These are phyloP conservation scores for Onychostoma macrolepis DNA, from an alignment of 2,113 vertebrate genomes.

Conservation along the genomic window DNA sequence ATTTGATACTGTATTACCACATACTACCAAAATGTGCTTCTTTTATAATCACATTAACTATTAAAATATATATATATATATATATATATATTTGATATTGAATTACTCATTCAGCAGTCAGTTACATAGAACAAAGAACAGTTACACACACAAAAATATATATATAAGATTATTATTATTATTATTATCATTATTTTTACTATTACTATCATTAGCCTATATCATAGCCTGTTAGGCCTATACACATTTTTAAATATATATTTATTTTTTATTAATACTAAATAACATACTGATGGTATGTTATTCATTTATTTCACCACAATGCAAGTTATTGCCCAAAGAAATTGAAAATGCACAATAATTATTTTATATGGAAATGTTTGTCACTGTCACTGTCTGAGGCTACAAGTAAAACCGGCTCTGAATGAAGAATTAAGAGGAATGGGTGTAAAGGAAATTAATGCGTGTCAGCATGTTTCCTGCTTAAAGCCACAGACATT, in stretches of 20 bases:
- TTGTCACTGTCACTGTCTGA: background rate
- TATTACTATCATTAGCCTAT: too few species aligned
- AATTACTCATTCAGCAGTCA: too few species aligned
- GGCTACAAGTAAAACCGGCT: background rate
- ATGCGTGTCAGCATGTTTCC: background rate
- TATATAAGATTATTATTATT: too few species aligned
- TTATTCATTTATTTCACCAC: background rate
- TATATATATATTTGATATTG: too few species aligned
- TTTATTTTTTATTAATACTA: background rate
- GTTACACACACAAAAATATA: too few species aligned
- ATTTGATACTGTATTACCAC: background rate
- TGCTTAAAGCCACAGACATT: background rate
- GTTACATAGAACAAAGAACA: too few species aligned
- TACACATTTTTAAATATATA: too few species aligned
- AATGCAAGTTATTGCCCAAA: background rate
- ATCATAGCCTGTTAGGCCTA: too few species aligned
- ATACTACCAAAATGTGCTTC: background rate
- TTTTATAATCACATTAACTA: background rate
- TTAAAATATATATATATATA: too few species aligned
- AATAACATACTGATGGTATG: background rate
- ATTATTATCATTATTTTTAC: too few species aligned
- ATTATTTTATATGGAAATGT: constrained; percentile 1
- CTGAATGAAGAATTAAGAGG: background rate
- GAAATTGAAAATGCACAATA: background rate
- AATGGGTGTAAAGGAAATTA: background rate